Conservation (phyloP, 2,797 vertebrate genomes). For the Xiphorhynchus erythropygius region DNA sequence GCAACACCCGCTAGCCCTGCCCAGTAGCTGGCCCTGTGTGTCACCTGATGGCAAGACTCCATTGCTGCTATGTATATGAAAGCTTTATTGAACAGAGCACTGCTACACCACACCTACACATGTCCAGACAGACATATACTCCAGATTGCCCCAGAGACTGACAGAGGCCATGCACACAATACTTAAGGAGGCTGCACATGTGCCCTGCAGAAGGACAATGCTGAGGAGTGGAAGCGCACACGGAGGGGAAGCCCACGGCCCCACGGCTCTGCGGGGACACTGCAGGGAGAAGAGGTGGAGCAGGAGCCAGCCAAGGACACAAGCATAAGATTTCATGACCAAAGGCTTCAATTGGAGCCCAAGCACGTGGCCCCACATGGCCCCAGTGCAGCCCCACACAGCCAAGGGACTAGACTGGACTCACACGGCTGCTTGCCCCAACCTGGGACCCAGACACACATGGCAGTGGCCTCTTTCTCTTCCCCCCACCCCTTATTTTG, state of each 20-base stretch:
- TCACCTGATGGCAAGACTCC: constrained; percentile 64
- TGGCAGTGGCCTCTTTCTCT: constrained; percentile 18
- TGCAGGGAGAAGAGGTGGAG: not conserved
- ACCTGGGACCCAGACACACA: not conserved
- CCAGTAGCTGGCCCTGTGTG: constrained; percentile 74
- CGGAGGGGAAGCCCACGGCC: not conserved
- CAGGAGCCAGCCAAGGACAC: not conserved
- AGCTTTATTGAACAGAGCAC: constrained; percentile 82
- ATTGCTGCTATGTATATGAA: constrained; percentile 86
- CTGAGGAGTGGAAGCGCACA: not conserved
- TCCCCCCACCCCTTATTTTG: constrained; percentile 9
- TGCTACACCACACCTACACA: constrained; percentile 61
- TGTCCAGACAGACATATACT: not conserved
- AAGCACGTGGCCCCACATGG: rapidly evolving
- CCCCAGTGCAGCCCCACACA: not conserved
- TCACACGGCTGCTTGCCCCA: not conserved
- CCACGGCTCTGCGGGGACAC: not conserved
- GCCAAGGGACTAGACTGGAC: not conserved
- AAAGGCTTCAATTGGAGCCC: not conserved
- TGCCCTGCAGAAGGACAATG: not conserved
- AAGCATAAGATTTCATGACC: not conserved
- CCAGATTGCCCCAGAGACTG: not conserved
- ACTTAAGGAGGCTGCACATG: not conserved
- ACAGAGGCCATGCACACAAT: not conserved
- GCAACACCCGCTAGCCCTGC: constrained; percentile 77